Evolutionary conservation across 1,140 invertebrate genomes (phyloP), one percentile per base, ranked within the genome.

Genomic region (Paramacrobiotus metropolitanus): DNA sequence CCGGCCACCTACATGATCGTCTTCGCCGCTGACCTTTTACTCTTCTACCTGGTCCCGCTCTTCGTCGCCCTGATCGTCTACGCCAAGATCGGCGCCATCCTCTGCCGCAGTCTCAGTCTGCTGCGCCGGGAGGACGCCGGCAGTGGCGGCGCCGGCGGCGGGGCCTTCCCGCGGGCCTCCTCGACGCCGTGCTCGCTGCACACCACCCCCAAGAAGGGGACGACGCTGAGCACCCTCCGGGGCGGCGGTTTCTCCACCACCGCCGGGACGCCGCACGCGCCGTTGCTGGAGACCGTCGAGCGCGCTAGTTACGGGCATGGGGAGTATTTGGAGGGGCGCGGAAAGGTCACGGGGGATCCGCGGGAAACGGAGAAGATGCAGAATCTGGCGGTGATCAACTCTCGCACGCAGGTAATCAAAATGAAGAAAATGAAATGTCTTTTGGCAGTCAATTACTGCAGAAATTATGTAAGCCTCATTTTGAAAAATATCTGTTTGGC

Each of bases 1-100:
- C 70, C 73, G 2, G 66, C 76, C 40, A 68, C 74, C 24, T 81
- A 81, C 65, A 63, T 77, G 31, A 72, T 70, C 2, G 77, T 77
- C 63, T 81, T 75, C 68, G 76, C 80, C 69, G 71, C 77, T 2
- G 80, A 81, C 69, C 67, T 81, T 2, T 70, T 80, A 21, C 68
- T 80, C 44, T 81, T 81, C 68, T 81, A 81, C 68, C 68, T 79
- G 21, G 68, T 79, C 20, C 80, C 80, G 1, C 70, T 81, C 9
- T 62, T 78, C 1, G 67, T 80, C 2, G 76, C 76, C 64, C 70
- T 40, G 9, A n/a, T 40, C 9, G 34, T 40, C 9, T 40, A 40
- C 34, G 34, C 34, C n/a, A 40, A 40, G 34, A 40, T 40, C n/a
- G 34, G 34, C 34, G 9, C 9, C 9, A n/a, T 40, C 9, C 34